Conservation (phyloP, 2,113 vertebrate species). For the Anoplopoma fimbria region DNA sequence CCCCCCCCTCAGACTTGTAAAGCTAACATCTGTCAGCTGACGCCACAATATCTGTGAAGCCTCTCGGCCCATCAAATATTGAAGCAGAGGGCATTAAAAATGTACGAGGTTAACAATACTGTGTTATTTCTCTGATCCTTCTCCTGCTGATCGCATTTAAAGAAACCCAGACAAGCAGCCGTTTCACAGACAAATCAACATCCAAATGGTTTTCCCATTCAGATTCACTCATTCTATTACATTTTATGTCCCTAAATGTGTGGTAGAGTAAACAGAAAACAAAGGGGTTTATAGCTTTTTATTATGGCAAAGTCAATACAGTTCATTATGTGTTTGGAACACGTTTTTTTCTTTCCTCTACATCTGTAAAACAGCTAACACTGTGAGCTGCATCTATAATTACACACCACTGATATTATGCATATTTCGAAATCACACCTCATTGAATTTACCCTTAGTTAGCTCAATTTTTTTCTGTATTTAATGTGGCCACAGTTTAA, state of each 20-base stretch:
- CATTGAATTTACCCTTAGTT: slow-evolving; percentile 26
- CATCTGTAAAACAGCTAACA: slow-evolving; percentile 8
- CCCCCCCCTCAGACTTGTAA: background rate
- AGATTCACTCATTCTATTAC: background rate
- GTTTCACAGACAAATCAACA: background rate
- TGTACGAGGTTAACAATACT: slow-evolving; percentile 65
- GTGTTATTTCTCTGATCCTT: slow-evolving; percentile 60
- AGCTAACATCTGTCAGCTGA: slow-evolving; percentile 39
- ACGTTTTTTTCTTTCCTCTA: background rate
- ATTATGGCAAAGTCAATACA: background rate
- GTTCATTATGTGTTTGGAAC: background rate
- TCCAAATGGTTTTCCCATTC: background rate
- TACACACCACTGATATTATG: slow-evolving; percentile 29
- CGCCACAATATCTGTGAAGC: slow-evolving; percentile 42
- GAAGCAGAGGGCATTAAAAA: slow-evolving; percentile 65
- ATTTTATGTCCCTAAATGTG: background rate
- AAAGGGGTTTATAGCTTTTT: background rate
- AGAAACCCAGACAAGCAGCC: slow-evolving; percentile 4
- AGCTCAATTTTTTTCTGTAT: background rate
- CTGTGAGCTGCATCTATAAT: slow-evolving; percentile 43
- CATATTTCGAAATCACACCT: slow-evolving; percentile 47
- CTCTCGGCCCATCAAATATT: slow-evolving; percentile 72
- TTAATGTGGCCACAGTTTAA: slow-evolving; percentile 1
- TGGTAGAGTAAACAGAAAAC: background rate
- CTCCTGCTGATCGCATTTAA: slow-evolving; percentile 44